These are phyloP conservation scores for Phrynocephalus guinanensis DNA, from an alignment of 2,797 vertebrate genomes.

Conservation along the genomic window DNA sequence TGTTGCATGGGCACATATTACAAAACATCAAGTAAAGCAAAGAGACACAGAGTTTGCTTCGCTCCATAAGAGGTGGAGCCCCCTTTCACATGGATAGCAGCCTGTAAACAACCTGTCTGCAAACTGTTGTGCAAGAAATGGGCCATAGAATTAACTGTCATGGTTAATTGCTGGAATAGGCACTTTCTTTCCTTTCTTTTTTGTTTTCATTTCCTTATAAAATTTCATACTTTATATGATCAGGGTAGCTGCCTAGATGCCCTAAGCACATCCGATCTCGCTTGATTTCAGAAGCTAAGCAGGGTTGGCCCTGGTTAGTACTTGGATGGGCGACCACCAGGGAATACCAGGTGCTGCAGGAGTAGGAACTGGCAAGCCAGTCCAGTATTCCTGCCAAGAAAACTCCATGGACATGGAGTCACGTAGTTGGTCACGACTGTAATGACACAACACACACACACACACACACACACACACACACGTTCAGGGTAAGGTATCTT, in stretches of 20 bases:
- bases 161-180: not conserved
- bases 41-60: conserved; percentile 19
- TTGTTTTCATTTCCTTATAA: conserved; percentile 10
- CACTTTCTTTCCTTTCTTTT: conserved; percentile 10
- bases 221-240: conserved; percentile 6
- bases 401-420: no score
- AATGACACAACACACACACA: no score
- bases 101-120: not conserved
- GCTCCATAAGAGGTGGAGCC: conserved; percentile 25
- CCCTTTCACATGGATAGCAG: conserved; percentile 6
- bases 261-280: no score
- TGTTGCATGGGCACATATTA: conserved; percentile 2
- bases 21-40: not conserved
- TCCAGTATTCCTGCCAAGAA: no score
- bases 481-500: not conserved
- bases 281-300: no score
- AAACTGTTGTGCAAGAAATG: conserved; percentile 33
- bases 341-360: no score
- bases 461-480: no score
- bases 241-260: not conserved
- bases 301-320: no score
- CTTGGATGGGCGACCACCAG: no score
- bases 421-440: no score
- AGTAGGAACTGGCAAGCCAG: no score
- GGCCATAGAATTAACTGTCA: not conserved